phyloP scores from a whole-genome alignment of 2,888 invertebrate genomes.

The Eledone cirrhosa region DNA sequence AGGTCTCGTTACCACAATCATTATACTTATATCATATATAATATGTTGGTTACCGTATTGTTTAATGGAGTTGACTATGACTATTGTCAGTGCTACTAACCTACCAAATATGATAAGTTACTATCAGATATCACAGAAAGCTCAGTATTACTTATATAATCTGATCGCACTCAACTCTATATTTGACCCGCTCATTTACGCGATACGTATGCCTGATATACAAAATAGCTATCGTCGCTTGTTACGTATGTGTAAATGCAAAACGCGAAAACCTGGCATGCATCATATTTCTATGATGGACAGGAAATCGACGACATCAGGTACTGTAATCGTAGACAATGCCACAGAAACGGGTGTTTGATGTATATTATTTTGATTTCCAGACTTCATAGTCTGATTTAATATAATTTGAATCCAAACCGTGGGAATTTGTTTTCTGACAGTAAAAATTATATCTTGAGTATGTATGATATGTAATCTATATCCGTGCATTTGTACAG shows the following conservation, averaged over 20 bases:
- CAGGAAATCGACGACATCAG: conserved; percentile 16
- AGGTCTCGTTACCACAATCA: conserved; percentile 53
- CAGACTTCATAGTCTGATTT: too few relatives aligned
- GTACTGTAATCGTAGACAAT: conserved; percentile 19
- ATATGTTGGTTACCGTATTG: conserved; percentile 57
- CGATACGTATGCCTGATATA: conserved; percentile 48
- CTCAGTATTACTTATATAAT: conserved; percentile 49
- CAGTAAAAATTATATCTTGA: too few relatives aligned
- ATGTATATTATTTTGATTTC: neutral
- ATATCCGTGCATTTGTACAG: too few relatives aligned
- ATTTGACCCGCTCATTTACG: conserved; percentile 54
- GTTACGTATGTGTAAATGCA: conserved; percentile 34
- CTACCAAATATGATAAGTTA: neutral
- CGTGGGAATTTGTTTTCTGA: too few relatives aligned
- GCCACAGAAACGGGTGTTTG: conserved; percentile 12
- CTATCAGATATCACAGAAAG: conserved; percentile 30
- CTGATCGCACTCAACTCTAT: conserved; percentile 48
- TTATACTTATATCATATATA: conserved; percentile 54
- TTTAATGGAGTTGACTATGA: conserved; percentile 28
- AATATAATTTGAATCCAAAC: too few relatives aligned
- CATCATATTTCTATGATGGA: conserved; percentile 24
- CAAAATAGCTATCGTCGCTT: conserved; percentile 44
- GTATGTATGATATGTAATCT: too few relatives aligned
- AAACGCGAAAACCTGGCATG: conserved; percentile 20
- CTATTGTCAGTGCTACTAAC: neutral